Base-by-base conservation (phyloP, 1,140 invertebrate species). In the Hyposmocoma kahamanoa region DNA sequence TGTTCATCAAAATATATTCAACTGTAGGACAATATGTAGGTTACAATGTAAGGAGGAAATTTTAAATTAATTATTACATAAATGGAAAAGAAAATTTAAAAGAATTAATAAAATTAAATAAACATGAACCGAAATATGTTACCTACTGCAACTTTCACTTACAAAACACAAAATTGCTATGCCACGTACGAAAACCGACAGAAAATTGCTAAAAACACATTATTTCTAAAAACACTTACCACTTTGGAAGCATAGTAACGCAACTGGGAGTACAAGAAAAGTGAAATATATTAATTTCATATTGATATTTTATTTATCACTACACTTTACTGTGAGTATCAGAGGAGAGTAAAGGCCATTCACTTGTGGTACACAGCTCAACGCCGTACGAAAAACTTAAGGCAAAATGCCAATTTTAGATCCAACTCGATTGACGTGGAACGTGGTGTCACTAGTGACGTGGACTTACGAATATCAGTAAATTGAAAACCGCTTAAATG, bases 371-470 rank as follows among this genome's bases (percentile, higher is more conserved):
- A 70, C 50, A 61, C 67, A 63, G 52, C 51, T 56, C 66, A 71
- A 67, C 66, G 62, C 63, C 50, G 56, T 54, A 59, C 56, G 64
- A 62, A 62, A 59, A 60, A 59, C 59, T 72, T 56, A 56, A 59
- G 67, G 62, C 65, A 68, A 66, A 79, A 84, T 78, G 81, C 77
- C 81, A 84, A 77, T 76, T 79, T 72, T 74, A 63, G 71, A 53
- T 81, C 81, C 82, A 85, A 83, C 82, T 85, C 77, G 79, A 80
- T 85, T 82, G 79, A 85, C 82, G 82, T 85, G 82, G 82, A 85
- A 65, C 57, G 59, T 66, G 60, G 44, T 82, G 69, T 77, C 70
- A 76, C 57, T 65, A 73, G 69, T 65, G 70, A 46, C 57, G 62
- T 50, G 0, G 22, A n/a, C n/a, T n/a, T n/a, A n/a, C n/a, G n/a